These are phyloP conservation scores for Batillaria attramentaria DNA, from an alignment of 1,140 invertebrate species.

Conservation along the genomic window DNA sequence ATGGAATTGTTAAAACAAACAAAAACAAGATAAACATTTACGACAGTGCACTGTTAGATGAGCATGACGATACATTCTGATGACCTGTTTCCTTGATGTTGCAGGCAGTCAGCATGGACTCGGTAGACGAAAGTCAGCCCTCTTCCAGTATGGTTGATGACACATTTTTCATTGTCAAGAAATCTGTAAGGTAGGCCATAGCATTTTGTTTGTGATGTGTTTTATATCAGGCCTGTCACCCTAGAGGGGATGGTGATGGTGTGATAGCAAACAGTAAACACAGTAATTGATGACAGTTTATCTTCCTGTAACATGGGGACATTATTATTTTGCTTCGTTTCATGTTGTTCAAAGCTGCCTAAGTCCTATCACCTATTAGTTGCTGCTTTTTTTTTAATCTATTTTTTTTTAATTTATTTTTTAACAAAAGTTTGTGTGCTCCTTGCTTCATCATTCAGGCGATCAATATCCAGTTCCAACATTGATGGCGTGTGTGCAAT, in stretches of 20 bases:
- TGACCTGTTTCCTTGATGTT: conserved; percentile 29
- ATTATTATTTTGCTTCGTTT: too few relatives aligned
- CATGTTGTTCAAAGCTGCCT: too few relatives aligned
- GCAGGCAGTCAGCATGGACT: conserved; percentile 88
- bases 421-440: neutral
- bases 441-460: conserved; percentile 75
- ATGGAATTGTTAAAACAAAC: too few relatives aligned
- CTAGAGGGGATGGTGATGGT: too few relatives aligned
- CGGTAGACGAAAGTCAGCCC: conserved; percentile 78
- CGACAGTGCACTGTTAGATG: too few relatives aligned
- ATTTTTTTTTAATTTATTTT: neutral
- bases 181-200: conserved; percentile 87
- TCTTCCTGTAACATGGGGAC: too few relatives aligned
- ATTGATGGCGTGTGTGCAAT: conserved; percentile 97
- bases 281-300: too few relatives aligned
- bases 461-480: conserved; percentile 90
- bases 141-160: conserved; percentile 97
- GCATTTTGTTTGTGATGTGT: too few relatives aligned
- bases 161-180: conserved; percentile 97
- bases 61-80: too few relatives aligned
- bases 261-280: too few relatives aligned
- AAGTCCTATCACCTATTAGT: neutral
- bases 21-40: too few relatives aligned
- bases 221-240: too few relatives aligned
- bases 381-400: neutral